These are phyloP conservation scores for Notiomystis cincta DNA, from an alignment of 2,113 vertebrate species.

Conservation along the genomic window DNA sequence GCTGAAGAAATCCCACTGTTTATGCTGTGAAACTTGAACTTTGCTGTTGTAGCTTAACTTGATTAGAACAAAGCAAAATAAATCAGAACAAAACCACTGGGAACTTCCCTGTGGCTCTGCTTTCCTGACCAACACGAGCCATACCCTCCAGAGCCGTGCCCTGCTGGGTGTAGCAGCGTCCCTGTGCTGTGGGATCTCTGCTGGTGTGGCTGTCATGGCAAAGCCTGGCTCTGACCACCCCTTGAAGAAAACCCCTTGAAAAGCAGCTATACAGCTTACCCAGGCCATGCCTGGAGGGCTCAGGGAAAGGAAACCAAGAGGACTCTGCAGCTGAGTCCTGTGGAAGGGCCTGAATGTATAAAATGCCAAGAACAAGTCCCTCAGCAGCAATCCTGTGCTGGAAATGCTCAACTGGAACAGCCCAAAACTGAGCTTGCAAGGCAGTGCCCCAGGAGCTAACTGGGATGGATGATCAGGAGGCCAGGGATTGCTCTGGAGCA, in stretches of 20 bases:
- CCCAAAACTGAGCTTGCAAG: neutral
- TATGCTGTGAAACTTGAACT: neutral
- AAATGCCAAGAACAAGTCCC: neutral
- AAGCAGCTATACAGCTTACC: neutral
- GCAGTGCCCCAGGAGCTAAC: neutral
- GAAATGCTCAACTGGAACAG: neutral
- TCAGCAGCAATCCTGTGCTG: neutral
- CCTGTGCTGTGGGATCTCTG: neutral
- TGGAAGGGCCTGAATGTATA: neutral
- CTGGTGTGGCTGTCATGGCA: neutral
- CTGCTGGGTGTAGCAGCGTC: neutral
- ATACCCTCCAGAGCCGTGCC: neutral
- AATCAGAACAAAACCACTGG: neutral
- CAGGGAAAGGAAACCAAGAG: neutral
- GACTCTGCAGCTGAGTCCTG: neutral
- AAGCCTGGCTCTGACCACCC: neutral
- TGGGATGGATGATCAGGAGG: neutral
- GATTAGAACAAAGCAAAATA: neutral
- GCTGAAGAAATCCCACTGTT: neutral
- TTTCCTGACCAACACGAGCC: neutral
- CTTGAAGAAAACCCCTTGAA: neutral
- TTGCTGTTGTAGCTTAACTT: neutral
- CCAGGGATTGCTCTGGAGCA: neutral
- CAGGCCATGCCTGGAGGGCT: neutral
- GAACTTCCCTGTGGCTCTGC: neutral